Evolutionary conservation across 2,888 invertebrate species (phyloP).

Genomic region (Tridacna crocea): DNA sequence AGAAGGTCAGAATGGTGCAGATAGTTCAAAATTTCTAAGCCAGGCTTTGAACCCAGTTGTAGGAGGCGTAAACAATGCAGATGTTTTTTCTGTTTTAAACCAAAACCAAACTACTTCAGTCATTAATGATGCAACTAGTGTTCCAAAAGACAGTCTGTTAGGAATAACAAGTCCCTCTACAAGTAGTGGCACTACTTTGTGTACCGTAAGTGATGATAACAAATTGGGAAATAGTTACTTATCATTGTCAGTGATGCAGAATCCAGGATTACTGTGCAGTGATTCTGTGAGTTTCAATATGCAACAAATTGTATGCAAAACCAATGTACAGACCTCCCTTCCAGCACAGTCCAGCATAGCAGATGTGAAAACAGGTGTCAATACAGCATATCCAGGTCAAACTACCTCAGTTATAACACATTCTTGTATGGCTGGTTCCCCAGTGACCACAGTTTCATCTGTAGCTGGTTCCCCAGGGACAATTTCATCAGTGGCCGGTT

Average conservation of each 20-base stretch:
- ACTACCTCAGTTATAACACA: conserved; percentile 22
- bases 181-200: too few relatives aligned
- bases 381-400: background rate
- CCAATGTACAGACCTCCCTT: background rate
- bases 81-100: too few relatives aligned
- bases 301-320: background rate
- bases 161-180: too few relatives aligned
- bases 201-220: too few relatives aligned
- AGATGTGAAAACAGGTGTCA: background rate
- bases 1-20: background rate
- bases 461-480: conserved; percentile 9
- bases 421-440: conserved; percentile 18
- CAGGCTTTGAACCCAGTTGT: background rate
- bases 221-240: too few relatives aligned
- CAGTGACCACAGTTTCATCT: conserved; percentile 8
- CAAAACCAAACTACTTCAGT: too few relatives aligned
- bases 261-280: background rate
- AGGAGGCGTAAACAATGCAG: background rate
- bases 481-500: conserved; percentile 14
- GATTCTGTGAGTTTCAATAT: background rate
- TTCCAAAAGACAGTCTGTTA: too few relatives aligned
- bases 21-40: background rate
- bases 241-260: background rate
- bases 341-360: background rate
- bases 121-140: too few relatives aligned